Base-by-base conservation (phyloP, 1,140 invertebrate genomes). In the Sipha flava region DNA sequence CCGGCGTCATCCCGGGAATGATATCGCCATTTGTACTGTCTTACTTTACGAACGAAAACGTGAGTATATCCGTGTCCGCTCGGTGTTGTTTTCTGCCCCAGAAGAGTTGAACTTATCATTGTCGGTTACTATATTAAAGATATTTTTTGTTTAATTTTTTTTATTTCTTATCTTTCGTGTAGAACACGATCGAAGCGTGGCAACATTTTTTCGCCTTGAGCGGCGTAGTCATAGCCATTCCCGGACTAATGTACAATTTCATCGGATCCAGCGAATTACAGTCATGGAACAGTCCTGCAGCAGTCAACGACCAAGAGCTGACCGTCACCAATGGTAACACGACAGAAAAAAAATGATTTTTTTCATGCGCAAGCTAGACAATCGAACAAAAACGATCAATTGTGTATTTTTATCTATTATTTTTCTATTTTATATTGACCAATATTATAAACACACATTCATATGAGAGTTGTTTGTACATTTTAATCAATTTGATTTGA, bases 161-260 rank as follows among this genome's bases (percentile, higher is more conserved):
- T n/a, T n/a, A n/a, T n/a, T n/a, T n/a, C n/a, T n/a, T n/a, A n/a
- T n/a, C n/a, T n/a, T 82, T 77, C 82, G 84, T 86, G 0, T 82
- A 92, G 90, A 89, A 91, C 90, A 90, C 89, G 0, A 86, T 89
- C 29, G 86, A 86, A 2, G 89, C 90, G 81, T 92, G 90, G 90
- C 88, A 89, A 81, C 85, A 89, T 79, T 90, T 91, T 0, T 91
- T 90, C 81, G 83, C 90, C n/a, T 88, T 92, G 3, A 85, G 88
- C 0, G 86, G 88, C 4, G 82, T 82, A 0, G 88, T 89, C 84
- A 82, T 90, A 0, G 83, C 88, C 2, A 80, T 86, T 14, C 86
- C 88, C 23, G 88, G 89, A 18, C 79, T 89, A 1, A 59, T 88
- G 4, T 91, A 89, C 47, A 81, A 88, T 0, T 70, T 88, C 0